Conservation (phyloP, 2,113 vertebrate genomes). For the Atrichornis clamosus region DNA sequence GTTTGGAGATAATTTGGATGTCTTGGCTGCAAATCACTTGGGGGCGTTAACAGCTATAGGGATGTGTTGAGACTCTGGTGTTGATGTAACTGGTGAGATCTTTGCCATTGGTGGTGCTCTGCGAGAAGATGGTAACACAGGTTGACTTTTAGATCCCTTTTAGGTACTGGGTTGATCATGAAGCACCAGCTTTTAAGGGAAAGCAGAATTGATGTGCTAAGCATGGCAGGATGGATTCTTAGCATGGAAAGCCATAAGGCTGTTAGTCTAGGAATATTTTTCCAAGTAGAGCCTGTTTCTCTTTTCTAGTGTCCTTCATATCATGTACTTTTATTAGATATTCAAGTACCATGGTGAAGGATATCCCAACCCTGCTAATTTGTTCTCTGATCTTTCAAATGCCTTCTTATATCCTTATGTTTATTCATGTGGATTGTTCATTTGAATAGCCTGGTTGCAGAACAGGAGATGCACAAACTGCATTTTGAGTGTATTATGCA, state of each 20-base stretch:
- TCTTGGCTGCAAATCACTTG: neutral
- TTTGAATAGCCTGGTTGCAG: neutral
- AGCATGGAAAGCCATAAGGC: neutral
- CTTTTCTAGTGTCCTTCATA: neutral
- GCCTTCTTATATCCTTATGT: neutral
- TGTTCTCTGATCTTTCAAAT: neutral
- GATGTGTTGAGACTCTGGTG: neutral
- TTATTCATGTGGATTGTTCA: neutral
- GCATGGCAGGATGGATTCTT: neutral
- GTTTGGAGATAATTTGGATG: neutral
- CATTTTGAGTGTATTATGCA: neutral
- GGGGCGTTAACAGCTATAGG: neutral
- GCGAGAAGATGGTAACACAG: neutral
- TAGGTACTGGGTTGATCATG: neutral
- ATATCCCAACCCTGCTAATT: neutral
- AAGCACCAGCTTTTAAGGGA: neutral
- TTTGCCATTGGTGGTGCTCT: neutral
- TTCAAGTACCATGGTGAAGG: neutral
- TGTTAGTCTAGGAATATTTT: neutral
- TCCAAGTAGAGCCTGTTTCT: neutral
- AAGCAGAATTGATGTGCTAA: neutral
- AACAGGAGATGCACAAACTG: neutral
- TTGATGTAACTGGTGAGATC: neutral
- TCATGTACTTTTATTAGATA: neutral
- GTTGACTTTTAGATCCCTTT: neutral